Evolutionary conservation across 2,888 invertebrate species (phyloP).

Genomic region (Euzetes globulus): DNA sequence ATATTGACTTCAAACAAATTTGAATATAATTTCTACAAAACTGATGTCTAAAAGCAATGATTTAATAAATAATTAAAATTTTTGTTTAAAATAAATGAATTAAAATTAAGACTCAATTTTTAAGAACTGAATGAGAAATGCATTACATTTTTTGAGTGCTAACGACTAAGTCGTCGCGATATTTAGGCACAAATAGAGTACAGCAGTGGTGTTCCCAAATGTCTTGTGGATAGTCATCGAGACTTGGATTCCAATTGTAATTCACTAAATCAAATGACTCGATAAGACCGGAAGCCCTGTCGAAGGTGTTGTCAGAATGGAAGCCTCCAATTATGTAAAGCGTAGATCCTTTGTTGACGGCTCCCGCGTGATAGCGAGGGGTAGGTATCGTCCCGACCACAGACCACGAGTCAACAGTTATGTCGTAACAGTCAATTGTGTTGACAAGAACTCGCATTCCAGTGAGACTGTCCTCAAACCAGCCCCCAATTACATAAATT

Average conservation of each 20-base stretch:
- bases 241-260: background rate
- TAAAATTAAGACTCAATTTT: background rate
- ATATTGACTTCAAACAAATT: too few relatives aligned
- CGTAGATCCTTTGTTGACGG: conserved; percentile 56
- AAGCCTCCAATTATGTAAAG: conserved; percentile 65
- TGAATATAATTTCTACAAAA: too few relatives aligned
- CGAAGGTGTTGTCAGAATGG: conserved; percentile 60
- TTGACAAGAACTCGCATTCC: conserved; percentile 55
- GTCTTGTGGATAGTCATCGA: conserved; percentile 58
- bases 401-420: conserved; percentile 55
- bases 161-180: conserved; percentile 53
- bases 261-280: conserved; percentile 58
- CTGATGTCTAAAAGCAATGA: too few relatives aligned
- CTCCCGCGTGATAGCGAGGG: conserved; percentile 61
- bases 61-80: too few relatives aligned
- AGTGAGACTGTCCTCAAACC: conserved; percentile 50
- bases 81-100: background rate
- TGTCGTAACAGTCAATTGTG: conserved; percentile 60
- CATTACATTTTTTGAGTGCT: conserved; percentile 38
- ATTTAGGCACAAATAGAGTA: conserved; percentile 59
- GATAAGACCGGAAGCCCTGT: conserved; percentile 59
- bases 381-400: conserved; percentile 58
- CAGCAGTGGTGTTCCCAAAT: conserved; percentile 65
- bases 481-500: conserved; percentile 60
- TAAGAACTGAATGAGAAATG: background rate